phyloP scores from a whole-genome alignment of 2,888 invertebrate species.

The Phaonia tiefii region DNA sequence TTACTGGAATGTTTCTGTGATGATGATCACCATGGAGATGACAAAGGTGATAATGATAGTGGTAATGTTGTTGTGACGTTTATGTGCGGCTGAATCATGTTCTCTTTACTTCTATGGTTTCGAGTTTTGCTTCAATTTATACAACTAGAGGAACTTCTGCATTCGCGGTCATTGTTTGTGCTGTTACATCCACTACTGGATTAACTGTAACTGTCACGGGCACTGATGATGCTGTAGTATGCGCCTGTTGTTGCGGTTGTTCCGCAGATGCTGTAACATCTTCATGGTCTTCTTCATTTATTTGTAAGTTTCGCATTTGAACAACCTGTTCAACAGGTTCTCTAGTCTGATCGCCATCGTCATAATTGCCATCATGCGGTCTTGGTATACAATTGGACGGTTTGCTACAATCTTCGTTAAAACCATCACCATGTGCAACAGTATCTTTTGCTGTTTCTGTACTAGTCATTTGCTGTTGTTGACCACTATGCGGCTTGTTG shows the following conservation, averaged over 20 bases:
- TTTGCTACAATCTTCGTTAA: conserved; percentile 70
- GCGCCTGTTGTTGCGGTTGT: conserved; percentile 36
- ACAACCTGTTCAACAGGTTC: conserved; percentile 77
- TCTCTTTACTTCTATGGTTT: conserved; percentile 25
- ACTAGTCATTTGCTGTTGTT: conserved; percentile 44
- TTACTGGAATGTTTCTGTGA: conserved; percentile 35
- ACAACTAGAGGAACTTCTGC: conserved; percentile 71
- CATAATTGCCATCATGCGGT: conserved; percentile 32
- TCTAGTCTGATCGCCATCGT: conserved; percentile 9
- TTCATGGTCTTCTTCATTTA: conserved; percentile 66
- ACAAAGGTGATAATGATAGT: conserved; percentile 34
- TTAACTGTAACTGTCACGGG: conserved; percentile 59
- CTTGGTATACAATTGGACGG: conserved; percentile 14
- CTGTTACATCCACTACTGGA: conserved; percentile 52
- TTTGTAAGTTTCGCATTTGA: conserved; percentile 69
- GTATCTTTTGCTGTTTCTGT: conserved; percentile 28
- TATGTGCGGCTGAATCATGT: conserved; percentile 27
- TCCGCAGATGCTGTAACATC: conserved; percentile 42
- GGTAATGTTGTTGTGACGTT: conserved; percentile 31
- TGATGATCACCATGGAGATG: conserved; percentile 19
- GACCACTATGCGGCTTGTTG: conserved; percentile 22
- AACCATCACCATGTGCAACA: conserved; percentile 29
- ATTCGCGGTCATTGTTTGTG: conserved; percentile 65
- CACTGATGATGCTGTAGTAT: conserved; percentile 33
- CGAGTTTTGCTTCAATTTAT: conserved; percentile 54